Percentiles rank a stretch among this genome's conserved stretches.
These are phyloP conservation scores for Cantharis nigra DNA, from an alignment of 2,888 invertebrate genomes.

Conservation along the genomic window DNA sequence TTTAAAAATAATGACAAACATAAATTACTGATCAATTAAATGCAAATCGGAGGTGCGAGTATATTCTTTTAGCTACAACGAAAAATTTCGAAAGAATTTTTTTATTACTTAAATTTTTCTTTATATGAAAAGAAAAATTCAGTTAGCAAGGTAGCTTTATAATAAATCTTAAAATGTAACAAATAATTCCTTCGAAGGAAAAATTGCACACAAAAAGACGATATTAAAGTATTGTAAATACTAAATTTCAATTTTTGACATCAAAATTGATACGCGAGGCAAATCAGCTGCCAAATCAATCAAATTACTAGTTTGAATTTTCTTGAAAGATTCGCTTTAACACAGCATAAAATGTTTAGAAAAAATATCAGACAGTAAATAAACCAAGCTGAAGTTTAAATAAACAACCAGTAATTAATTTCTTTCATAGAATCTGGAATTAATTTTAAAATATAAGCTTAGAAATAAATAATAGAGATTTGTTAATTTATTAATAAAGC, in stretches of 20 bases:
- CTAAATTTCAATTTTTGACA: neutral
- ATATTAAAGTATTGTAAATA: neutral
- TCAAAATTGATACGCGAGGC: neutral
- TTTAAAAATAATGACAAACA: neutral
- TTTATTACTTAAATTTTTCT: neutral
- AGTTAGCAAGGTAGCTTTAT: neutral
- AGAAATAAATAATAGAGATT: neutral
- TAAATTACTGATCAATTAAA: neutral
- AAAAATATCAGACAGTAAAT: neutral
- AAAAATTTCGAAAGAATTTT: neutral
- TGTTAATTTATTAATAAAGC: neutral
- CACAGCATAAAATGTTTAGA: neutral
- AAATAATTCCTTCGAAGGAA: neutral
- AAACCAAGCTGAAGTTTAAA: neutral
- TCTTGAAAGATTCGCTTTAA: neutral
- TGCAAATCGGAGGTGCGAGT: neutral
- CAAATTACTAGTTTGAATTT: neutral
- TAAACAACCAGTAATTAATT: neutral
- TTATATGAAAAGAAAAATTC: neutral
- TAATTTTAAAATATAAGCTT: neutral
- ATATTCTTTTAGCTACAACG: neutral
- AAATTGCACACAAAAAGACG: neutral
- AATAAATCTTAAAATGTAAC: neutral
- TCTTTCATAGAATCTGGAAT: neutral
- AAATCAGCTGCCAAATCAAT: neutral